phyloP scores from a whole-genome alignment of 2,888 invertebrate genomes.

The Diarsia mendica region DNA sequence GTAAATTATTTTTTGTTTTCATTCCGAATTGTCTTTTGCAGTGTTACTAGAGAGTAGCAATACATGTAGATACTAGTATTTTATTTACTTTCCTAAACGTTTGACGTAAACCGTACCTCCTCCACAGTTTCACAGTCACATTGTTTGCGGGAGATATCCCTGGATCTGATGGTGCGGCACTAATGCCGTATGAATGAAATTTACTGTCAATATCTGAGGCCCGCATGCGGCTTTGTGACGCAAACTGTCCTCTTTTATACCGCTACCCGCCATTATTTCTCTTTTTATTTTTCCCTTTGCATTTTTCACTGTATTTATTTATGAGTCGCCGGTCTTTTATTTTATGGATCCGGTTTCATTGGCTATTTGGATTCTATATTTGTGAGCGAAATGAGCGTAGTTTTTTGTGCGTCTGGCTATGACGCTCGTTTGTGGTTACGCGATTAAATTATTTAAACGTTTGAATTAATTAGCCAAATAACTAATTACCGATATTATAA shows the following conservation, averaged over 20 bases:
- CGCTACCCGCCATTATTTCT: conserved; percentile 84
- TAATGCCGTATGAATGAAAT: conserved; percentile 90
- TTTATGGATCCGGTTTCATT: conserved; percentile 73
- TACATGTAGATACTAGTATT: too few species aligned
- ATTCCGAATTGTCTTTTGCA: not conserved
- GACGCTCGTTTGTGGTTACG: conserved; percentile 19
- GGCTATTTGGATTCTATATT: conserved; percentile 66
- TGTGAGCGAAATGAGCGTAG: conserved; percentile 50
- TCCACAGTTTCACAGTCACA: conserved; percentile 58
- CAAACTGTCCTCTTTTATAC: conserved; percentile 88
- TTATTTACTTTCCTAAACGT: not conserved
- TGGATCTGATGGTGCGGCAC: conserved; percentile 90
- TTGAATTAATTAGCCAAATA: conserved; percentile 26
- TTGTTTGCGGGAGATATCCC: conserved; percentile 81
- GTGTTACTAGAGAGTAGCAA: not conserved
- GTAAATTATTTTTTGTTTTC: not conserved
- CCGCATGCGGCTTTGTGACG: conserved; percentile 90
- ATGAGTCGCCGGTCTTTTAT: conserved; percentile 73
- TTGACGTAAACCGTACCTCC: conserved; percentile 43
- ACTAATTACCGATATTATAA: conserved; percentile 1
- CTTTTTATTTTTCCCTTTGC: conserved; percentile 82
- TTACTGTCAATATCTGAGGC: conserved; percentile 91
- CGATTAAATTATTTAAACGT: conserved; percentile 14
- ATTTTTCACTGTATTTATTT: conserved; percentile 84
- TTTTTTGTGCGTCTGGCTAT: conserved; percentile 41